Base-by-base conservation (phyloP, 2,888 invertebrate species). In the Sthenelais limicola region DNA sequence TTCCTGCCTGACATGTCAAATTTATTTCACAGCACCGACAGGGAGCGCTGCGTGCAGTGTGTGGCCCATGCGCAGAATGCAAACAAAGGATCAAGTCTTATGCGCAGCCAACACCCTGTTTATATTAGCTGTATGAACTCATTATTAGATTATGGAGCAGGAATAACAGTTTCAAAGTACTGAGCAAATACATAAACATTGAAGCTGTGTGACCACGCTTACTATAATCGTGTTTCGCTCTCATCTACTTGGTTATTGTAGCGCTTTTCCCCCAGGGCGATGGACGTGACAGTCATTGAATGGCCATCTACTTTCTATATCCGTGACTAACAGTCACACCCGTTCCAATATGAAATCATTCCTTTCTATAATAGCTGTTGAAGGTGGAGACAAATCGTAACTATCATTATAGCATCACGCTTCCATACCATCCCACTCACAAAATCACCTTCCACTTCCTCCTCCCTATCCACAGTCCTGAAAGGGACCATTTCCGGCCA, bases 111-210 rank as follows among this genome's bases (percentile, higher is more conserved):
- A n/a, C 38, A 26, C 38, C 7, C 26, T 62, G 62, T 62, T 62
- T 62, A 62, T 38, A 35, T 62, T 38, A 38, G 26, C 38, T 7
- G 15, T 15, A 5, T 4, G 62, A 38, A 15, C 35, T n/a, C 38
- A 15, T 62, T 21, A 62, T 62, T 62, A 62, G 62, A 62, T 62
- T 62, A 62, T 62, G 38, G 43, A 62, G 7, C 28, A 3, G 30
- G 62, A 43, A 35, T 62, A 62, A 62, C 62, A 62, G 62, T 62
- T 62, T 62, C 62, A 62, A 62, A 62, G 62, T 62, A 62, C 62
- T 62, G 62, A 4, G 38, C 62, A 35, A 62, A 62, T 62, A 62
- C 62, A 38, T 62, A 15, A 38, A 62, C 62, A 62, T 62, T 62
- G 18, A 38, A 38, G 62, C 62, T 26, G 62, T 62, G 62, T 62